Base-by-base conservation (phyloP, 1,140 invertebrate species). In the Ctenoplectra terminalis region DNA sequence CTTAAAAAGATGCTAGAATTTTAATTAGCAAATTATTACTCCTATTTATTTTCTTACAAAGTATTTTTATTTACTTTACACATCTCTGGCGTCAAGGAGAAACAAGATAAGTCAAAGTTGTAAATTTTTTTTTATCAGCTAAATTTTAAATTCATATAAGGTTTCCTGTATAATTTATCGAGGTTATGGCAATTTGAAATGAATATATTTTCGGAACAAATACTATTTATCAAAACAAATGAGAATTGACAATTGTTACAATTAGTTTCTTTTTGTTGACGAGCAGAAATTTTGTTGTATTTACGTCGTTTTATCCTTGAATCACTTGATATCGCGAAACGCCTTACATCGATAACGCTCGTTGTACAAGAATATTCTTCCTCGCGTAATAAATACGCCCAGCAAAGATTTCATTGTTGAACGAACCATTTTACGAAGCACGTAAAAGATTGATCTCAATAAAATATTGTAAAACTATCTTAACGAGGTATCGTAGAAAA, bases 281-380 rank as follows among this genome's bases (percentile, higher is more conserved):
- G 20, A 61, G 7, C 26, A 37, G 11, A 37, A 37, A 71, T 37
- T 37, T 56, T 66, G 2, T 43, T 64, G n/a, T 17, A 64, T 40
- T 66, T 66, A 54, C 20, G 4, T 17, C 48, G 37, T 37, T 34
- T 7, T 29, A 76, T 40, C 43, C 61, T 76, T 76, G 40, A 64
- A 66, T 66, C 4, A 46, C 9, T 40, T 50, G 66, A 66, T 13
- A 40, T 20, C 3, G 23, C 15, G n/a, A 54, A 66, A 7, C 40
- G 7, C 1, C 40, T 63, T 11, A n/a, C n/a, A 50, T 34, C 26
- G 72, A 63, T 75, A 63, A 63, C 31, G 20, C 3, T 63, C 15
- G 23, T 64, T 75, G 40, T 26, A 37, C 31, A 61, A 64, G 8
- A 26, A 8, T 26, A n/a, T 63, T 74, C 34, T 23, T n/a, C 48